These are phyloP conservation scores for Chymomyza fuscimana DNA, from an alignment of 2,888 invertebrate species.

Conservation along the genomic window DNA sequence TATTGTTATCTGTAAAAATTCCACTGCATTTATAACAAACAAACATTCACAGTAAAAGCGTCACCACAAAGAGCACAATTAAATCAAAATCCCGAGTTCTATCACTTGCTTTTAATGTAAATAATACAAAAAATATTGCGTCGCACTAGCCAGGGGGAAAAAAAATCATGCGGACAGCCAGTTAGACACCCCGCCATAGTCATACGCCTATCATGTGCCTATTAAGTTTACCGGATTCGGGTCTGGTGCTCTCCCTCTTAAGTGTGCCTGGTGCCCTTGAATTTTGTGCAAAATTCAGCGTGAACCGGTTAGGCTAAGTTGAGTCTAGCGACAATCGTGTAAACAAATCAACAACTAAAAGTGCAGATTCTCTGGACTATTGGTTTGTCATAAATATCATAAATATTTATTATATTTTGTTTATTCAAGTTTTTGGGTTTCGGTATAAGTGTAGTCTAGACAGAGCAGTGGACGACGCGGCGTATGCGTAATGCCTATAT, in stretches of 20 bases:
- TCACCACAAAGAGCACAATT: background rate
- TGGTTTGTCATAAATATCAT: constrained; percentile 20
- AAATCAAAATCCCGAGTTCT: background rate
- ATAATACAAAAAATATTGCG: background rate
- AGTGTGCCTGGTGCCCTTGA: constrained; percentile 45
- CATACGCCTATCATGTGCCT: constrained; percentile 63
- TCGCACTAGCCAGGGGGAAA: background rate
- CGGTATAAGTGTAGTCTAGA: background rate
- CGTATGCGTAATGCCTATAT: constrained; percentile 15
- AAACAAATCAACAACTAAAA: constrained; percentile 29
- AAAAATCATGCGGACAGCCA: background rate
- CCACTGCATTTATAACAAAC: constrained; percentile 9
- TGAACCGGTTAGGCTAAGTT: constrained; percentile 48
- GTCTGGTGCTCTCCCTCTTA: background rate
- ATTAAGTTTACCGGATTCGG: constrained; percentile 38
- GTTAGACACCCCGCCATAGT: constrained; percentile 39
- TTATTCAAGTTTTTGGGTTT: background rate
- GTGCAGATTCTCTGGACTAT: constrained; percentile 40
- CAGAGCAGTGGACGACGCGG: constrained; percentile 1
- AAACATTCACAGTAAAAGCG: background rate
- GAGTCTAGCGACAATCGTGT: constrained; percentile 35
- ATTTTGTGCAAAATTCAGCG: constrained; percentile 45
- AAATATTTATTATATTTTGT: background rate
- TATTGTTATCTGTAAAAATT: constrained; percentile 46
- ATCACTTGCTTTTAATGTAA: background rate